Conservation (phyloP, 2,888 invertebrate species). For the Ashinkailepas kermadecensis region DNA sequence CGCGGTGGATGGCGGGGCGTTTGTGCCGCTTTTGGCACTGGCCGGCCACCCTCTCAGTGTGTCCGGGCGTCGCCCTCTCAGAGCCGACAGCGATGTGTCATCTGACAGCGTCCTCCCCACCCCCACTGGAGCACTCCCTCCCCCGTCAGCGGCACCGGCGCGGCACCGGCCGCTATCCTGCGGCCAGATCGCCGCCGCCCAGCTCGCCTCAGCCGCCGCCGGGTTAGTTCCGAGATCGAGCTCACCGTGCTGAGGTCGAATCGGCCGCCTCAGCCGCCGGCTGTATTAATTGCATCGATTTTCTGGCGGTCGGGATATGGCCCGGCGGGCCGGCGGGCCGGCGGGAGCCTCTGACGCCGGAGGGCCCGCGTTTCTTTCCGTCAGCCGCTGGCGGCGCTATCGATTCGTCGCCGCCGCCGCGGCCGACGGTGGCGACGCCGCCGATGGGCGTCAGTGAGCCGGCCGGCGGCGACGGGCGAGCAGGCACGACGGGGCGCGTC, state of each 20-base stretch:
- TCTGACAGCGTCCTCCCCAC: not conserved
- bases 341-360: not conserved
- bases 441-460: conserved; percentile 23
- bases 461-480: conserved; percentile 25
- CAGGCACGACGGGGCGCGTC: too few species aligned
- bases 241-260: not conserved
- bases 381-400: not conserved
- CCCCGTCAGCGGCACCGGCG: not conserved
- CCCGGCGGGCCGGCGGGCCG: not conserved
- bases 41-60: too few species aligned
- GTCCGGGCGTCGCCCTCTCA: too few species aligned
- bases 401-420: not conserved
- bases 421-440: conserved; percentile 4
- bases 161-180: not conserved
- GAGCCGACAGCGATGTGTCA: not conserved
- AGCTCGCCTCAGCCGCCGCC: not conserved
- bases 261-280: not conserved
- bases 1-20: too few species aligned
- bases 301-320: not conserved
- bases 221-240: not conserved
- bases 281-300: conserved; percentile 11
- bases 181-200: not conserved
- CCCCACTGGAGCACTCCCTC: not conserved
- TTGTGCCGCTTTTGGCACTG: too few species aligned
- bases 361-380: conserved; percentile 1